Percentiles rank a stretch among this genome's conserved stretches.
Conservation (phyloP, 92 coral and sea anemone species). For the Palythoa grandis region DNA sequence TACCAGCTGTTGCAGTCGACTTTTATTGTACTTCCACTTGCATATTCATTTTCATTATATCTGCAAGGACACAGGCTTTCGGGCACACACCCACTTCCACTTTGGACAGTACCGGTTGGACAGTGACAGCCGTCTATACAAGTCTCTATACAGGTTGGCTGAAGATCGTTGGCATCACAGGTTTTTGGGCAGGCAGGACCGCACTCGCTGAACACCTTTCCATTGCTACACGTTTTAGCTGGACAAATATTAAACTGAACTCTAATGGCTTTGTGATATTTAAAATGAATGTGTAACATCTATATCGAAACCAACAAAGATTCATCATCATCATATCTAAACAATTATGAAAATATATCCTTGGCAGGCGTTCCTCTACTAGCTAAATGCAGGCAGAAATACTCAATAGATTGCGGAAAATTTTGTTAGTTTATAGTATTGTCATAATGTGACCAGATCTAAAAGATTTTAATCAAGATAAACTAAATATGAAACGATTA, state of each 20-base stretch:
- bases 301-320: neutral
- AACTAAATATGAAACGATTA: too few species aligned
- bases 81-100: conserved; percentile 60
- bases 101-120: conserved; percentile 71
- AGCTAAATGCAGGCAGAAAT: too few species aligned
- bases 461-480: too few species aligned
- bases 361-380: too few species aligned
- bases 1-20: conserved; percentile 80
- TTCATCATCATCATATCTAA: too few species aligned
- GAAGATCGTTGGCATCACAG: conserved; percentile 64
- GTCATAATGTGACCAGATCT: too few species aligned
- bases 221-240: conserved; percentile 69
- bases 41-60: conserved; percentile 63
- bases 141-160: conserved; percentile 69
- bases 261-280: neutral
- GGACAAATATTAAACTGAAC: neutral
- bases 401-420: too few species aligned
- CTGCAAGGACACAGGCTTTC: conserved; percentile 75
- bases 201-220: conserved; percentile 69
- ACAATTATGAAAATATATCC: too few species aligned
- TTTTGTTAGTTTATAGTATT: too few species aligned
- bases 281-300: neutral
- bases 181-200: conserved; percentile 77
- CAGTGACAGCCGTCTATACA: conserved; percentile 88
- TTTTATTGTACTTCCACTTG: conserved; percentile 58